These are phyloP conservation scores for Aelia acuminata DNA, from an alignment of 2,888 invertebrate species.

Conservation along the genomic window DNA sequence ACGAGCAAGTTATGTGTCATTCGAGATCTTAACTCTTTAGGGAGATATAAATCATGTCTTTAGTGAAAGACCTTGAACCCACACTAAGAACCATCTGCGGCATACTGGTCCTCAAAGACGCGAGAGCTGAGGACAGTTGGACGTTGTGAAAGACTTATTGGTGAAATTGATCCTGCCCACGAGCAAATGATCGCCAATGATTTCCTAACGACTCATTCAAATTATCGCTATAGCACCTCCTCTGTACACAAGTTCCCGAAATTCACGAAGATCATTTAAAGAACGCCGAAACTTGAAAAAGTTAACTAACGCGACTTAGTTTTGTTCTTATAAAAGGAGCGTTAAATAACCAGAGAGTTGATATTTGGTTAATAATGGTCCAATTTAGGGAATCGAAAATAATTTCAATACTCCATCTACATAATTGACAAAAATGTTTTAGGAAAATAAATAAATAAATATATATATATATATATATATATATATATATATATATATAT, in stretches of 20 bases:
- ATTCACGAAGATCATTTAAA: neutral
- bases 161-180: slow-evolving; percentile 12
- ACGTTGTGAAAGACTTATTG: neutral
- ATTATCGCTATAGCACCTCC: neutral
- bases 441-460: no score
- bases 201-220: neutral
- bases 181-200: neutral
- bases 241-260: neutral
- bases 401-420: no score
- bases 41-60: neutral
- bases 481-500: no score
- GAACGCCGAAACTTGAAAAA: no score
- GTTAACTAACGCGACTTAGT: no score
- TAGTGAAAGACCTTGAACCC: neutral
- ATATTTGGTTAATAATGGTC: no score
- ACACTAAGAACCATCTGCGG: neutral
- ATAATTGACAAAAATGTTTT: no score
- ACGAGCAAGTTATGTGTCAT: neutral
- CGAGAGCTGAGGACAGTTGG: neutral
- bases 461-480: no score
- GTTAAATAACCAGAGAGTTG: no score
- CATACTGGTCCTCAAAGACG: neutral
- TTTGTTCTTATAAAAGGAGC: no score
- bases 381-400: no score
- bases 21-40: neutral